Conservation (phyloP, 2,113 vertebrate species). For the Cebidichthys violaceus region DNA sequence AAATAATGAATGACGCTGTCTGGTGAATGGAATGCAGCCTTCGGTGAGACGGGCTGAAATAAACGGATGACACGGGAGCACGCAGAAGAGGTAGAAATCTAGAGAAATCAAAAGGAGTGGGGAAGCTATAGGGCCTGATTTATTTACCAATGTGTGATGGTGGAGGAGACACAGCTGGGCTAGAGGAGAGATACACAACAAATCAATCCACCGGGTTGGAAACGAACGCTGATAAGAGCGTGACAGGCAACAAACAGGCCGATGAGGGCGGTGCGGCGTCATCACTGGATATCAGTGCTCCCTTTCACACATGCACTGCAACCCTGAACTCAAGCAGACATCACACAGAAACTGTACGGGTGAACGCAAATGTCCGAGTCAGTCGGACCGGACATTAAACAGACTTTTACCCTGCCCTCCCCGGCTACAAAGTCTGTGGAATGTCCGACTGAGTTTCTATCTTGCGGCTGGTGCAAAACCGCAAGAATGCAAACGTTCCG, state of each 20-base stretch:
- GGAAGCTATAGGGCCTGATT: slow-evolving; percentile 40
- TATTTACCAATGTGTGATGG: slow-evolving; percentile 40
- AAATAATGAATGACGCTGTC: slow-evolving; percentile 68
- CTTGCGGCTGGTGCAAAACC: too few relatives aligned
- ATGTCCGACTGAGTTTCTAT: not conserved
- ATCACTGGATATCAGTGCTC: not conserved
- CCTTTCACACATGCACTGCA: not conserved
- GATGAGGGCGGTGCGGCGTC: not conserved
- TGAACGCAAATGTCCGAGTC: not conserved
- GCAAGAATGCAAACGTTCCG: too few relatives aligned
- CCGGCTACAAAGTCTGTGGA: too few relatives aligned
- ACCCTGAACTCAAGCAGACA: not conserved
- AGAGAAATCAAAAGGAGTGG: not conserved
- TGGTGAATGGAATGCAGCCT: slow-evolving; percentile 46
- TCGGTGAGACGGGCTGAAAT: slow-evolving; percentile 13
- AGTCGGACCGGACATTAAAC: not conserved
- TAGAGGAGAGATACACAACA: not conserved
- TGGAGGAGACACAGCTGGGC: slow-evolving; percentile 17
- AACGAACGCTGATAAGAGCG: slow-evolving; percentile 27
- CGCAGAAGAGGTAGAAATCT: not conserved
- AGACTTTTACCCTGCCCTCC: not conserved
- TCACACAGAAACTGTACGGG: not conserved
- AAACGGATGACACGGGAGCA: slow-evolving; percentile 11
- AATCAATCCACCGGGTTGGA: slow-evolving; percentile 20
- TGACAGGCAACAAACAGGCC: slow-evolving; percentile 19